phyloP scores from a whole-genome alignment of 1,140 invertebrate genomes.

The Neodiprion lecontei region DNA sequence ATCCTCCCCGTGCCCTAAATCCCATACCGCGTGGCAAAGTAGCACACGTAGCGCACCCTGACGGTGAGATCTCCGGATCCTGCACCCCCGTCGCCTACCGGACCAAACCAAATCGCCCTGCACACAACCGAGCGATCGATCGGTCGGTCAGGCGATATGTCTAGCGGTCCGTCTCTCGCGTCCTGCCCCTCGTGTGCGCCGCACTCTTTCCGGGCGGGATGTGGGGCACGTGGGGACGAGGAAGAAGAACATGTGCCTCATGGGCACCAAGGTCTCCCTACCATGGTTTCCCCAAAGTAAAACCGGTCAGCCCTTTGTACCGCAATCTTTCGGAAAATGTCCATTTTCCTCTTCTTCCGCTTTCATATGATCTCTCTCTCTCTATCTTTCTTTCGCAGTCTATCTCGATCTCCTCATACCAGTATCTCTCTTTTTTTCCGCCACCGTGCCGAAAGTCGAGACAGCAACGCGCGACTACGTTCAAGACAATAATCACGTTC shows the following conservation, averaged over 20 bases:
- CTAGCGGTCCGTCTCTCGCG: constrained; percentile 42
- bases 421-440: background rate
- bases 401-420: background rate
- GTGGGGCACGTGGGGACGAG: constrained; percentile 4
- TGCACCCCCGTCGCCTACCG: background rate
- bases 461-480: background rate
- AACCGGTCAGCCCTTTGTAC: background rate
- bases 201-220: constrained; percentile 24
- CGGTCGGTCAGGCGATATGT: constrained; percentile 51
- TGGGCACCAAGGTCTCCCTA: too few species aligned
- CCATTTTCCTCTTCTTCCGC: background rate
- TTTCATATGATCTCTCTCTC: constrained; percentile 20
- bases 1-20: constrained; percentile 30
- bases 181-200: constrained; percentile 26
- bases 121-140: too few species aligned
- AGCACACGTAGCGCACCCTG: constrained; percentile 44
- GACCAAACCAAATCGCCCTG: background rate
- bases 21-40: constrained; percentile 37
- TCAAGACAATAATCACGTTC: background rate
- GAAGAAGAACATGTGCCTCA: background rate
- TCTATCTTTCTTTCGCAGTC: constrained; percentile 6
- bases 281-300: too few species aligned
- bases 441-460: background rate
- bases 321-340: background rate
- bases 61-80: constrained; percentile 30